These are phyloP conservation scores for Triplophysa dalaica DNA, from an alignment of 2,113 vertebrate genomes.

Conservation along the genomic window DNA sequence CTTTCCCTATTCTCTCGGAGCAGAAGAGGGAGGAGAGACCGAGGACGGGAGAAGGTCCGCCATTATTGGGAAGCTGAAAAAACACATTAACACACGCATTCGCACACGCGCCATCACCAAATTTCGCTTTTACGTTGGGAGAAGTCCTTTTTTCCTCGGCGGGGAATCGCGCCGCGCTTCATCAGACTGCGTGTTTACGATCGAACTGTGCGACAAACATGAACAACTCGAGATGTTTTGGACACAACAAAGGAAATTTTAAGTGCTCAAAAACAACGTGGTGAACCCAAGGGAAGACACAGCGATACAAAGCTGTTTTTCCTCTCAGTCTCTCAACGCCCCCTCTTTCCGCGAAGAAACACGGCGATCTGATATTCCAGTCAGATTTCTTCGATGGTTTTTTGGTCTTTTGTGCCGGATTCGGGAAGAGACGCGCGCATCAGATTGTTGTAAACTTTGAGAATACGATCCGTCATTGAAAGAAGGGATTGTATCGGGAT, in stretches of 20 bases:
- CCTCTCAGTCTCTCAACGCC: constrained; percentile 51
- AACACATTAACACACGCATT: constrained; percentile 47
- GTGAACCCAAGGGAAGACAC: constrained; percentile 69
- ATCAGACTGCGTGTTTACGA: constrained; percentile 14
- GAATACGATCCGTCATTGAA: constrained; percentile 45
- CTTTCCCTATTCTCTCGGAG: constrained; percentile 54
- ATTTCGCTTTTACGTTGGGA: constrained; percentile 45
- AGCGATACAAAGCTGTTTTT: constrained; percentile 61
- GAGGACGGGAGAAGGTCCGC: constrained; percentile 77
- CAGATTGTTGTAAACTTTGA: constrained; percentile 68
- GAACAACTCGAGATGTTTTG: constrained; percentile 63
- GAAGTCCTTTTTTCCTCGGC: background rate
- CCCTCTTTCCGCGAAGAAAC: constrained; percentile 55
- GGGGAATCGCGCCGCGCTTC: background rate
- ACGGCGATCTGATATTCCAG: constrained; percentile 59
- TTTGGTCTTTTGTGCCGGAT: constrained; percentile 48
- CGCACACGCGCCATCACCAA: constrained; percentile 62
- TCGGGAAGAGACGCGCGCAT: constrained; percentile 37
- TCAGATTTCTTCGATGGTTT: constrained; percentile 51
- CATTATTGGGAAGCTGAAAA: constrained; percentile 78
- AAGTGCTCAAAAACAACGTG: constrained; percentile 77
- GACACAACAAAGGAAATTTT: constrained; percentile 82
- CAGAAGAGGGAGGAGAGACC: constrained; percentile 67
- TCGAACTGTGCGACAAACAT: background rate
- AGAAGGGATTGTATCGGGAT: constrained; percentile 23